Evolutionary conservation across 2,113 vertebrate species (phyloP).

Genomic region (Phyllostomus hastatus): DNA sequence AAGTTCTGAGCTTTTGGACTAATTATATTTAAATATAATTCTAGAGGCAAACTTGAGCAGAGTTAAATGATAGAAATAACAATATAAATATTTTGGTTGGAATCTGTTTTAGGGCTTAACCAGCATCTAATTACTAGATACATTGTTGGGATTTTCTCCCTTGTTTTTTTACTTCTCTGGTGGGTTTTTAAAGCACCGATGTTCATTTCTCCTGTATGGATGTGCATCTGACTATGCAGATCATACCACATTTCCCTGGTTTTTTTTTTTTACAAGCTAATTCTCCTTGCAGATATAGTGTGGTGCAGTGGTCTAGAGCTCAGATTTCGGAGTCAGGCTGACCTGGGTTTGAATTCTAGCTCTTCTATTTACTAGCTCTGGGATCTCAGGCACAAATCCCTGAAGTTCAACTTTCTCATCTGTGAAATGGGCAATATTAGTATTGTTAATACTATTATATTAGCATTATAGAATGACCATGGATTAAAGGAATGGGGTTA

Average conservation of each 20-base stretch:
- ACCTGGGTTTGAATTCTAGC: background rate
- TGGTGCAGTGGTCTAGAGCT: background rate
- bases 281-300: background rate
- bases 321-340: background rate
- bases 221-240: background rate
- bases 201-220: background rate
- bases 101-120: background rate
- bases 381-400: background rate
- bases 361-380: background rate
- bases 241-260: background rate
- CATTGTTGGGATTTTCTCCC: background rate
- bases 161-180: background rate
- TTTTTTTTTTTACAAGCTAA: background rate
- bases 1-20: background rate
- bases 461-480: background rate
- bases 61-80: background rate
- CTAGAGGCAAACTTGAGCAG: background rate
- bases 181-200: background rate
- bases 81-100: background rate
- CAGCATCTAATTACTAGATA: background rate
- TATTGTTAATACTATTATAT: background rate
- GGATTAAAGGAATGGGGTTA: background rate
- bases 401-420: background rate
- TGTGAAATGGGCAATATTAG: background rate
- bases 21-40: conserved; percentile 8